Evolutionary conservation across 2,888 invertebrate genomes (phyloP).

Genomic region (Schizaphis graminum): DNA sequence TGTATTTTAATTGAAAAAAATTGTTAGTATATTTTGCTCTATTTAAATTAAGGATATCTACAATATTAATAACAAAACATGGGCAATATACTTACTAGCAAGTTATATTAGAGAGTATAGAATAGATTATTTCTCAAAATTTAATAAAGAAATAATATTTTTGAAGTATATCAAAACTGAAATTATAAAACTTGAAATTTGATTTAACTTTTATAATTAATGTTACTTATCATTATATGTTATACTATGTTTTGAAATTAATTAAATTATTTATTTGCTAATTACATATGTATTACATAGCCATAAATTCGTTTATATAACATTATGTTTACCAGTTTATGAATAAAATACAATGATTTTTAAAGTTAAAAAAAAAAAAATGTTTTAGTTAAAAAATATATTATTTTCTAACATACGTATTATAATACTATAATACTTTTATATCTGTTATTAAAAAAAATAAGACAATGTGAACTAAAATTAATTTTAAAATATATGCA

Average conservation of each 20-base stretch:
- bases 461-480: neutral
- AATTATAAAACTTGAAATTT: neutral
- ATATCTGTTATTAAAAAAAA: neutral
- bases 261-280: neutral
- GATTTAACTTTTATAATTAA: neutral
- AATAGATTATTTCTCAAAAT: too few relatives aligned
- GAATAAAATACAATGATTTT: neutral
- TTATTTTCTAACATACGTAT: neutral
- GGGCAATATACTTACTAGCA: too few relatives aligned
- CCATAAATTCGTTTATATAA: neutral
- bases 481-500: neutral
- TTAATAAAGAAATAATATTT: too few relatives aligned
- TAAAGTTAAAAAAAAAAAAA: neutral
- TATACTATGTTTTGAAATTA: neutral
- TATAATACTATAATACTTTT: too few relatives aligned
- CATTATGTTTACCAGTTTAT: neutral
- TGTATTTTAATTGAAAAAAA: neutral
- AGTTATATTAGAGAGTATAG: too few relatives aligned
- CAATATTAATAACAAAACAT: too few relatives aligned
- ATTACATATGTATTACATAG: neutral
- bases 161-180: neutral
- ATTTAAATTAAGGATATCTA: too few relatives aligned
- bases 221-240: neutral
- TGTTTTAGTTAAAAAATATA: neutral
- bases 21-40: neutral